Evolutionary conservation across 2,888 invertebrate genomes (phyloP), one percentile per base, ranked within the genome.

Genomic region (Amaurobius ferox): DNA sequence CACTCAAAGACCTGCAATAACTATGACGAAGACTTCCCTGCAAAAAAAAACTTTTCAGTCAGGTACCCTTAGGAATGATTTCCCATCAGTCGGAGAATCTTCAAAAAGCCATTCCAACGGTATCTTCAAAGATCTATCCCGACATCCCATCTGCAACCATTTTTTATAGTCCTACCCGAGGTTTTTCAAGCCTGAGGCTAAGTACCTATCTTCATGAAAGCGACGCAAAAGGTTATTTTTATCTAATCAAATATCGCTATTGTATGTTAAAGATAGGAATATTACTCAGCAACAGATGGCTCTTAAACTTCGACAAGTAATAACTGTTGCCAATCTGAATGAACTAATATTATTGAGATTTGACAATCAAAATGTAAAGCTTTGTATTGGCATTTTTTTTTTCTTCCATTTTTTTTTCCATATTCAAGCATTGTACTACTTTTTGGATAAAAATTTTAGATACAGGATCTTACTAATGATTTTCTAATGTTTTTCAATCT

Each of bases 271-370:
- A 79, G 79, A 71, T 40, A 71, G 26, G 55, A 64, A 72, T 66
- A 68, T 81, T 81, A 79, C 40, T 73, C 74, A 74, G 23, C 40
- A 55, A 29, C 74, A 81, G 74, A 81, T 81, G 81, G 81, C 19
- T n/a, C n/a, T n/a, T n/a, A n/a, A n/a, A 32, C 62, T 80, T 81
- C 30, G 23, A 19, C 26, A 28, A 30, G 71, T 16, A 66, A 80
- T 80, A 73, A 80, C 67, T 68, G 73, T 73, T 80, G 61, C 39
- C 28, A 67, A 64, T 40, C 40, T 73, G 32, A 68, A 68, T 61
- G 29, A 35, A 74, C 73, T 68, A 55, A 55, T 55, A 55, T 55
- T 55, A 55, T 55, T 55, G 23, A 55, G 23, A 16, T 23, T 23
- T 23, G 2, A 23, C 55, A 55, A 55, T 55, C 7, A 55, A 23